Evolutionary conservation across 2,888 invertebrate genomes (phyloP).

Genomic region (Zeuzera pyrina): DNA sequence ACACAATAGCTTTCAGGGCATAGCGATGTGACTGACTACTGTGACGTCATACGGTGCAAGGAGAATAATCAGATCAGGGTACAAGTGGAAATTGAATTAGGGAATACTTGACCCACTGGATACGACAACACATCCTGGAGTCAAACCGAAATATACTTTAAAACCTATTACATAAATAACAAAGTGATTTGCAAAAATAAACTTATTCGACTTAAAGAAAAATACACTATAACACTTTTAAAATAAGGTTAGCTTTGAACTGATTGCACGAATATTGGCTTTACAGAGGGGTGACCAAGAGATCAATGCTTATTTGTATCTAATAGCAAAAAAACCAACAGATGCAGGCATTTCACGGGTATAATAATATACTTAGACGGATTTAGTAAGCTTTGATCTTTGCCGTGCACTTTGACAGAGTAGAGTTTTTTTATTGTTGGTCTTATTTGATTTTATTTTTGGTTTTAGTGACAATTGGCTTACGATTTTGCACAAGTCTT

Average conservation of each 20-base stretch:
- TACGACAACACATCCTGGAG: too few species aligned
- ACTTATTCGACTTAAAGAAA: too few species aligned
- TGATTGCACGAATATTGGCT: too few species aligned
- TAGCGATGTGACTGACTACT: constrained; percentile 25
- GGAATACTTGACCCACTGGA: constrained; percentile 52
- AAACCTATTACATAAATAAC: constrained; percentile 8
- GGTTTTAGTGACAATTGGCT: constrained; percentile 34
- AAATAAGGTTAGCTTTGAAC: too few species aligned
- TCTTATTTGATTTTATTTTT: constrained; percentile 28
- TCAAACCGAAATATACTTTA: constrained; percentile 6
- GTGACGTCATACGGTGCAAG: constrained; percentile 45
- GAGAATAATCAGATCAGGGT: constrained; percentile 57
- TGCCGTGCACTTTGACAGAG: constrained; percentile 8
- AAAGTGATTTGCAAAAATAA: too few species aligned
- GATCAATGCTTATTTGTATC: constrained; percentile 67
- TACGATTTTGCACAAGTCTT: constrained; percentile 19
- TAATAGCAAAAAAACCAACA: constrained; percentile 69
- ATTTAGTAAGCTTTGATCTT: constrained; percentile 65
- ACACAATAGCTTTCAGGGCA: constrained; percentile 25
- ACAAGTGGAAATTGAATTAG: constrained; percentile 65
- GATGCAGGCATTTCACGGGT: constrained; percentile 71
- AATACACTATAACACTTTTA: too few species aligned
- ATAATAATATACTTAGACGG: constrained; percentile 68
- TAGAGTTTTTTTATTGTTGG: constrained; percentile 24
- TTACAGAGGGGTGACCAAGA: constrained; percentile 39